Evolutionary conservation across 2,113 vertebrate genomes (phyloP), one percentile per base, ranked within the genome.

Genomic region (Recurvirostra avosetta): DNA sequence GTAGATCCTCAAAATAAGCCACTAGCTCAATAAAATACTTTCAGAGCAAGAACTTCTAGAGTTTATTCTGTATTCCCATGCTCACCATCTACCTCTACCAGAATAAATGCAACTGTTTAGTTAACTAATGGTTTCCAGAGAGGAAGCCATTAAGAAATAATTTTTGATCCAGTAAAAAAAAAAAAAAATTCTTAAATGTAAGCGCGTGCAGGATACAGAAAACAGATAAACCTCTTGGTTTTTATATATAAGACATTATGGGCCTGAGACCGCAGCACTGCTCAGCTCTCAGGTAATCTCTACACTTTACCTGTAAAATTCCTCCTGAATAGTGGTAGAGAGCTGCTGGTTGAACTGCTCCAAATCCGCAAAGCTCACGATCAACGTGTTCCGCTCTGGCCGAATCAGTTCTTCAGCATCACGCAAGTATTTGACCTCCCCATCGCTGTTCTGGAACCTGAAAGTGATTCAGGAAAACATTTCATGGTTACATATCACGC

Each of bases 261-360:
- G 9, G 40, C 34, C 45, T 53, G 11, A 86, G 22, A 70, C 12
- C 0, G 3, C 50, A 74, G 59, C 6, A 71, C 6, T 62, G 29
- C 30, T 56, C n/a, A 70, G 17, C 9, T 68, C 38, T 30, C 52
- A 81, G n/a, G 21, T 18, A 9, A 3, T 7, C 27, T 77, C 85
- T 93, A 98, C 98, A 10, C 21, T 75, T 95, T 91, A 99, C 99
- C 99, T 99, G 96, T 99, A 99, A 95, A 99, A 99, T 68, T 99
- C 99, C 95, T 99, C 99, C 96, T 99, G 99, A 92, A 99, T 92
- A 87, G 99, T 99, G 77, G 99, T 99, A 20, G 99, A 99, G 94
- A 99, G 99, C 92, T 99, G 99, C 97, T 99, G 99, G 95, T 99
- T 99, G 97, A 99, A 99, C 79, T 99, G 99, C 89, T 99, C 99